Base-by-base conservation (phyloP, 2,888 invertebrate species). In the Dolichopus griseipennis region DNA sequence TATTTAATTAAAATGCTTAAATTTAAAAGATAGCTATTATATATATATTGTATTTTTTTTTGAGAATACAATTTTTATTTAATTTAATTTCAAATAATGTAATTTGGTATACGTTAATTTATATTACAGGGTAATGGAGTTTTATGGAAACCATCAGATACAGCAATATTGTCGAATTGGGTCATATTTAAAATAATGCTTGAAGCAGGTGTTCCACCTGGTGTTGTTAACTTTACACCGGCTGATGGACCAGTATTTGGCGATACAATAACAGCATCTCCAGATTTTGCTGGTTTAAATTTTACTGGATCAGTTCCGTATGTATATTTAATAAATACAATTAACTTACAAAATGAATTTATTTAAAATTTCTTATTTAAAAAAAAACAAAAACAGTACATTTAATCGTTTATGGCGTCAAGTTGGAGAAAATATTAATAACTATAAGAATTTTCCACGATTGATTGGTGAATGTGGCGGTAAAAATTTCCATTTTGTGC, bases 121-220 rank as follows among this genome's bases (percentile, higher is more conserved):
- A 52, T 52, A 18, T 52, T 2, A 52, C 18, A 64, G 64, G 98
- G 98, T 9, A 97, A 97, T 78, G 87, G 88, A 4, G 93, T 96
- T 4, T 76, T 99, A 65, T 99, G 97, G 98, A 99, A 99, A 80
- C 97, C 99, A 0, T 96, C 97, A 0, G 96, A 97, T 79, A 95
- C 97, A 0, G 95, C 98, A 4, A 78, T 99, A 12, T 85, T 98
- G 2, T 95, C 97, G 34, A 98, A 97, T 80, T 99, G 95, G 88
- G 86, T 88, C 70, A 92, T 93, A 70, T 97, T 90, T 78, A 89
- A 95, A 79, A 90, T 97, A 63, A 90, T 97, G 84, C 85, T 90
- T 67, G 97, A 99, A 81, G 97, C 96, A 0, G 98, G 98, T 3
- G 85, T 99, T 43, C 98, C 98, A 0, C 85, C 92, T 4, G 98